Conservation (phyloP, 64 coral and sea anemone species). For the Trachythela sp. region DNA sequence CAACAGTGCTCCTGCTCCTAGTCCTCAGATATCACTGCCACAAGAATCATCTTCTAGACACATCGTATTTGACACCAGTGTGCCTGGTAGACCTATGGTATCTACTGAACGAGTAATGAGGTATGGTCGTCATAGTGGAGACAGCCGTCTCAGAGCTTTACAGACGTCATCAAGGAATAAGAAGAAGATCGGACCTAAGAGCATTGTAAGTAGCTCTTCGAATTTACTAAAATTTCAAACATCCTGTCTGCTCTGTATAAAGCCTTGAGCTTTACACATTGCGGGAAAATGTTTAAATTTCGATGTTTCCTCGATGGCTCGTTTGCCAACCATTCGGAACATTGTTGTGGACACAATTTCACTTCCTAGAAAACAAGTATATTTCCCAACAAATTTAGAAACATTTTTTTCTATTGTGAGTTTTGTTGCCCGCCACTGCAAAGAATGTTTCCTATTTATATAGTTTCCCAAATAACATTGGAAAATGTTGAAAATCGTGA, state of each 20-base stretch:
- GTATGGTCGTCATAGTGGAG: conserved; percentile 21
- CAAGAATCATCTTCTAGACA: background rate
- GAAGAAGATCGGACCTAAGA: background rate
- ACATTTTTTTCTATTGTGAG: too few species aligned
- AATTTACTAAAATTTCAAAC: background rate
- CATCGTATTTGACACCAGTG: background rate
- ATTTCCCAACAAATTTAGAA: too few species aligned
- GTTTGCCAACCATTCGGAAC: too few species aligned
- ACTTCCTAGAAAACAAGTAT: too few species aligned
- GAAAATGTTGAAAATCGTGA: too few species aligned
- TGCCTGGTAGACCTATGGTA: background rate
- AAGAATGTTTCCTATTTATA: too few species aligned
- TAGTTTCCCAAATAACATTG: too few species aligned
- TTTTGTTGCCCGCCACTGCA: too few species aligned
- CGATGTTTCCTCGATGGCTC: too few species aligned
- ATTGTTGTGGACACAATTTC: too few species aligned
- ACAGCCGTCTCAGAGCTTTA: conserved; percentile 1
- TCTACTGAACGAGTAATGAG: background rate
- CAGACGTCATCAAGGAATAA: background rate
- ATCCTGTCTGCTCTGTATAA: background rate
- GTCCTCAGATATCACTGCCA: background rate
- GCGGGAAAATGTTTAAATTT: background rate
- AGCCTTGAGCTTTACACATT: background rate
- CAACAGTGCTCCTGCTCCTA: background rate
- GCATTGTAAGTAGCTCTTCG: background rate